Percentiles rank a stretch among this genome's conserved stretches.
These are phyloP conservation scores for Phyllostomus hastatus DNA, from an alignment of 2,113 vertebrate genomes.

Conservation along the genomic window DNA sequence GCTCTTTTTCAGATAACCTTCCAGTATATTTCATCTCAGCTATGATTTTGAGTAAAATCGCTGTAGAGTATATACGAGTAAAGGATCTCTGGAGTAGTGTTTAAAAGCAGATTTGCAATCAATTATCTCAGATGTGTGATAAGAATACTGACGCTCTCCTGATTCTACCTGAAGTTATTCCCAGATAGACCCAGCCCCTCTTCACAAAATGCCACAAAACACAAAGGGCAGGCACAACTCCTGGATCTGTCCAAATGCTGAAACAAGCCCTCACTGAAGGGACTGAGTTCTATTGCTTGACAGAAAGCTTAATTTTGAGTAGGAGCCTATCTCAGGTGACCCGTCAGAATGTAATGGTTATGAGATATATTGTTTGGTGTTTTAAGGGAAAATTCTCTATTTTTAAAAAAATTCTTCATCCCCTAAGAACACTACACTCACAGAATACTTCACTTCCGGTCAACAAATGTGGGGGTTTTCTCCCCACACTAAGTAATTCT, in stretches of 20 bases:
- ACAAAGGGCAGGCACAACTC: neutral
- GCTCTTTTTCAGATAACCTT: neutral
- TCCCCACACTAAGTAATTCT: neutral
- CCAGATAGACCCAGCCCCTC: neutral
- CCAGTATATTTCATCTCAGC: neutral
- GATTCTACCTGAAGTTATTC: neutral
- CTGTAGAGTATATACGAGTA: neutral
- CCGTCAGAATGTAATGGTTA: neutral
- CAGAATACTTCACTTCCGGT: neutral
- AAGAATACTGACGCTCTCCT: neutral
- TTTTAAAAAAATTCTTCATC: neutral
- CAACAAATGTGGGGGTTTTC: neutral
- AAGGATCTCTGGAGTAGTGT: neutral
- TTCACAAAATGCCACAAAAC: neutral
- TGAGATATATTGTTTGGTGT: neutral
- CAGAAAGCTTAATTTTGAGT: neutral
- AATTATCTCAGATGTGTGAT: neutral
- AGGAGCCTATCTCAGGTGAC: neutral
- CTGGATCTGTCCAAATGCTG: conserved; percentile 52
- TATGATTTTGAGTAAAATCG: neutral
- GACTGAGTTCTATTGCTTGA: neutral
- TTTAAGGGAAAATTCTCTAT: neutral
- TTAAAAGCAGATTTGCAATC: neutral
- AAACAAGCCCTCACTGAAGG: neutral
- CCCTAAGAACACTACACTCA: neutral